These are phyloP conservation scores for Chromoteleia sp. DNA, from an alignment of 2,888 invertebrate genomes.

Conservation along the genomic window DNA sequence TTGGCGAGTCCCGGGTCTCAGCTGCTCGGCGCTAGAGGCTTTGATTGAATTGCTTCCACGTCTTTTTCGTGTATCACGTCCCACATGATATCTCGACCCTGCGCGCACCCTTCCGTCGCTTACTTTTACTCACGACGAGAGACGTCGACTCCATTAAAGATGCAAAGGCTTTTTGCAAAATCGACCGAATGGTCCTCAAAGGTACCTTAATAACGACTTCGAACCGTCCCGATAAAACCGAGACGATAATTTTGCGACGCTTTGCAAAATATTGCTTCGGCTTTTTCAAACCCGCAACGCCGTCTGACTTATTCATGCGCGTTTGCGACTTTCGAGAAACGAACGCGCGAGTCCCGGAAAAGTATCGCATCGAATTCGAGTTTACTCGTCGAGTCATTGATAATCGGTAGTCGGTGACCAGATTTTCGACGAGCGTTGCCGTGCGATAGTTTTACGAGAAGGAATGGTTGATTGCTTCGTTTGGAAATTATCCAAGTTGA, in stretches of 20 bases:
- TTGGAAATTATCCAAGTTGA: no score
- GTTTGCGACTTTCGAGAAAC: conserved; percentile 5
- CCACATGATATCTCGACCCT: conserved; percentile 64
- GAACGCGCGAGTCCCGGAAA: conserved; percentile 14
- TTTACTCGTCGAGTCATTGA: background rate
- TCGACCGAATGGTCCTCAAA: conserved; percentile 67
- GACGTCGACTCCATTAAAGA: conserved; percentile 70
- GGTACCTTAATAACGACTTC: conserved; percentile 59
- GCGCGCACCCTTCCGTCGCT: conserved; percentile 64
- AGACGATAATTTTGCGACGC: conserved; percentile 48
- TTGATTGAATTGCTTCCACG: conserved; percentile 83
- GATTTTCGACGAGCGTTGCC: background rate
- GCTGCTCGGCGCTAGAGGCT: conserved; percentile 79
- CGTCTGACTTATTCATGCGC: conserved; percentile 9
- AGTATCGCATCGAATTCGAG: background rate
- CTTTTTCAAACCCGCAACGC: background rate
- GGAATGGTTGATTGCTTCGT: no score
- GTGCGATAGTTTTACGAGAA: no score
- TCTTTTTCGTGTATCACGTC: conserved; percentile 73
- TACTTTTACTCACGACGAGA: conserved; percentile 68
- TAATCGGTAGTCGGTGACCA: background rate
- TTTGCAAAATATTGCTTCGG: conserved; percentile 18
- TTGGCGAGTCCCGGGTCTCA: conserved; percentile 76
- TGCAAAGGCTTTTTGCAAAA: conserved; percentile 66
- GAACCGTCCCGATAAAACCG: conserved; percentile 46